These are phyloP conservation scores for Gastracanthus pulcherrimus DNA, from an alignment of 2,888 invertebrate species.

Conservation along the genomic window DNA sequence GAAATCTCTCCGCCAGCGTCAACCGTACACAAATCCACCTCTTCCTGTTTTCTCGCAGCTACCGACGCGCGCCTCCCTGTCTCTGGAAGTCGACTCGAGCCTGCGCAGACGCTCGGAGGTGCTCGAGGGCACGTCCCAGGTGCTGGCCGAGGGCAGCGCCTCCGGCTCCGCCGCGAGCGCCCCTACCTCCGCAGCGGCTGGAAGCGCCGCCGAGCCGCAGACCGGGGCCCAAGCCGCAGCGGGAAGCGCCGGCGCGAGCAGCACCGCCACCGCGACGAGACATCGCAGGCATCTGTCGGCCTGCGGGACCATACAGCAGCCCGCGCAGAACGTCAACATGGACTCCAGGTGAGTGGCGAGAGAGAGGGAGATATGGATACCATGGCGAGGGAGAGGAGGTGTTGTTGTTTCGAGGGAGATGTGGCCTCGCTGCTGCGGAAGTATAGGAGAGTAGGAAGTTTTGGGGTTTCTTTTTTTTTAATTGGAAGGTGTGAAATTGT, in stretches of 20 bases:
- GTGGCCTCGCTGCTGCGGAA: too few species aligned
- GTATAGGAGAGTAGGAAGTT: too few species aligned
- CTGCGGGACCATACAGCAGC: conserved; percentile 76
- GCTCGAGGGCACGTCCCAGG: conserved; percentile 81
- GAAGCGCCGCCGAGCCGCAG: conserved; percentile 41
- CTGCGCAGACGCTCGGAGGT: conserved; percentile 80
- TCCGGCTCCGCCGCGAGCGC: background rate
- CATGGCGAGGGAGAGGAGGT: too few species aligned
- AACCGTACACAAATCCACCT: background rate
- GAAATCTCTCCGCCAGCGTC: background rate
- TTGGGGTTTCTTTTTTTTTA: too few species aligned
- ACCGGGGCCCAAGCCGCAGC: too few species aligned
- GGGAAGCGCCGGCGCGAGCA: too few species aligned
- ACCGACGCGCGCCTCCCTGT: conserved; percentile 82
- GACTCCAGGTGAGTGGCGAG: conserved; percentile 72
- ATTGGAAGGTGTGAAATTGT: too few species aligned
- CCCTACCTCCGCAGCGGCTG: background rate
- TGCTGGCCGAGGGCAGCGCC: conserved; percentile 60
- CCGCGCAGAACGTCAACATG: conserved; percentile 69
- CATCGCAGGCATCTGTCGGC: conserved; percentile 81
- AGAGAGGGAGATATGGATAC: too few species aligned
- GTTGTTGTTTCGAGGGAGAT: too few species aligned
- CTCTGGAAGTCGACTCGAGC: conserved; percentile 81
- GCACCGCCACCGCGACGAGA: conserved; percentile 63
- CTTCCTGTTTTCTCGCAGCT: conserved; percentile 71